A percentile compares a stretch with the other conserved stretches of the same genome.
Evolutionary conservation across 2,113 vertebrate species (phyloP).

Genomic region (Catharus bicknelli): DNA sequence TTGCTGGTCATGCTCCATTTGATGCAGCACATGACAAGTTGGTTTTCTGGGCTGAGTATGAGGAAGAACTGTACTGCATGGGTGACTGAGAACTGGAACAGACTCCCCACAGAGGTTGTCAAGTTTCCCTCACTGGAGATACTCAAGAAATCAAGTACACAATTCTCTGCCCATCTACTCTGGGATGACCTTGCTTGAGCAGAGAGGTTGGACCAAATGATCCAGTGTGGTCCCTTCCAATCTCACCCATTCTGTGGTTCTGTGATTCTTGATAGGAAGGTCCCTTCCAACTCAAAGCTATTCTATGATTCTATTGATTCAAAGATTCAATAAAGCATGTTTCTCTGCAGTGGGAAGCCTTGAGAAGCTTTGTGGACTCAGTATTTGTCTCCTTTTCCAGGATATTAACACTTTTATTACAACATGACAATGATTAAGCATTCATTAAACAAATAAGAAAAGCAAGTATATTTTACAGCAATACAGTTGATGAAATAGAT

Average conservation of each 20-base stretch:
- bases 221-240: background rate
- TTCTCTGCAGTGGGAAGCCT: background rate
- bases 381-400: background rate
- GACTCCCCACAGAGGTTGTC: background rate
- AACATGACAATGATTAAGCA: background rate
- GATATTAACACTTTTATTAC: background rate
- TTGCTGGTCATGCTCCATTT: background rate
- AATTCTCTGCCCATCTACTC: background rate
- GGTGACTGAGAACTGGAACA: background rate
- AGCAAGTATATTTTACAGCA: background rate
- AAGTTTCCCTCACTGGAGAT: background rate
- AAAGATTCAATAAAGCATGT: background rate
- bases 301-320: background rate
- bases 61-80: background rate
- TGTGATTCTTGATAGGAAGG: background rate
- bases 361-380: background rate
- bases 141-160: background rate
- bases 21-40: background rate
- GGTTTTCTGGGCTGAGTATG: background rate
- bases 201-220: background rate
- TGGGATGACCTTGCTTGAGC: background rate
- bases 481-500: background rate
- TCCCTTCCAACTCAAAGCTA: background rate
- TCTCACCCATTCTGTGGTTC: background rate
- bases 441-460: background rate